These are phyloP conservation scores for Drosophila colorata DNA, from an alignment of 2,888 invertebrate species.

Conservation along the genomic window DNA sequence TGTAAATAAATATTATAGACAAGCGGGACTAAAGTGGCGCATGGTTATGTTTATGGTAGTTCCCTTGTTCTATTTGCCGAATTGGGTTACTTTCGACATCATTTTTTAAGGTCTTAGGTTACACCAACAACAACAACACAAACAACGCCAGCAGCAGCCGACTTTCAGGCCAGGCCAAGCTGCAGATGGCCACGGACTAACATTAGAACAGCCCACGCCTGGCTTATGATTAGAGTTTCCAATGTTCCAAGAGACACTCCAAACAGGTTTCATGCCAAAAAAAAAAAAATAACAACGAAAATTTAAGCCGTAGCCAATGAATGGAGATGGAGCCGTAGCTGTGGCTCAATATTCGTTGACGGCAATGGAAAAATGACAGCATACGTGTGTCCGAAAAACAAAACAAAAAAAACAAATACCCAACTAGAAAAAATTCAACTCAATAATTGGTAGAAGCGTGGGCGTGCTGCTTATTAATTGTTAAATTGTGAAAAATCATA, in stretches of 20 bases:
- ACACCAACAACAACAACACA: slow-evolving; percentile 41
- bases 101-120: slow-evolving; percentile 71
- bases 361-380: slow-evolving; percentile 67
- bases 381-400: slow-evolving; percentile 65
- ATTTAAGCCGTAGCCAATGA: slow-evolving; percentile 27
- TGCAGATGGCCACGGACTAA: slow-evolving; percentile 44
- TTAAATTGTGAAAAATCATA: slow-evolving; percentile 42
- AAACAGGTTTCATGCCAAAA: slow-evolving; percentile 63
- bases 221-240: slow-evolving; percentile 53
- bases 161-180: slow-evolving; percentile 36
- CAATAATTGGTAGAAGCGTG: slow-evolving; percentile 45
- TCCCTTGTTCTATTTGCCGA: slow-evolving; percentile 57
- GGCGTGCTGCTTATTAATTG: slow-evolving; percentile 71
- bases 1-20: slow-evolving; percentile 45
- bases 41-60: slow-evolving; percentile 32
- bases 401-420: slow-evolving; percentile 11
- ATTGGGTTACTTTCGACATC: slow-evolving; percentile 82
- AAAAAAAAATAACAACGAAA: slow-evolving; percentile 8
- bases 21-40: slow-evolving; percentile 36
- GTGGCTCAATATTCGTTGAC: slow-evolving; percentile 28
- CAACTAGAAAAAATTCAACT: slow-evolving; percentile 8
- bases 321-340: slow-evolving; percentile 36
- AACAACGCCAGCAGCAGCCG: slow-evolving; percentile 38
- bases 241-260: slow-evolving; percentile 29
- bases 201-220: slow-evolving; percentile 69